Base-by-base conservation (phyloP, 2,888 invertebrate species). In the Ditula angustiorana region DNA sequence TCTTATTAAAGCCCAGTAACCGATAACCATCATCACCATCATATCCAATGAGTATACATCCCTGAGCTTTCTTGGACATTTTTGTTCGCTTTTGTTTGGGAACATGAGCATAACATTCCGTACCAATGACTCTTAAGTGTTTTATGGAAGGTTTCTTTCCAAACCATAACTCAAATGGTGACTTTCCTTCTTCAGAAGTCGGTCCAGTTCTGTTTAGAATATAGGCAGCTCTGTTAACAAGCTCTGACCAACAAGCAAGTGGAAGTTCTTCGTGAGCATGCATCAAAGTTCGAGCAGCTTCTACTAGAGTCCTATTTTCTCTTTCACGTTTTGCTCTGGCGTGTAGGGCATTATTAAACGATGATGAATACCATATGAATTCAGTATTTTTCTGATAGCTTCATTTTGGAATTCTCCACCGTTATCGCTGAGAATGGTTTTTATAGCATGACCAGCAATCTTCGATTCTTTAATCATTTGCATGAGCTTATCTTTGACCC, bases 11-110 rank as follows among this genome's bases (percentile, higher is more conserved):
- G n/a, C n/a, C n/a, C 53, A 52, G 50, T 28, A 55, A 19, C 3
- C 66, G 33, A 28, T 66, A 66, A 5, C 58, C 61, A 23, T 67
- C 64, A 35, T 65, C 63, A 60, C 55, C 24, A 8, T 63, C 63
- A 56, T 72, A 69, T 2, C 71, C 68, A 24, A 68, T 37, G 21
- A 46, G 1, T 10, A 50, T 50, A n/a, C 50, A 24, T 26, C 28
- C 13, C 11, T 50, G 16, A n/a, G 30, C 50, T 5, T 50, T 50
- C 19, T 28, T 50, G 5, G 26, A 28, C 11, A 50, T 7, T 21
- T 28, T 49, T 49, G 49, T 23, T 30, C 30, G 0, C 30, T 50
- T 50, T 28, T 30, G 30, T 28, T 50, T 7, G 8, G 50, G 30
- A 16, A 50, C 24, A 50, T 50, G 50, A 50, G 30, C 50, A n/a